Conservation (phyloP, 1,140 invertebrate species). For the Papilio dardanus region DNA sequence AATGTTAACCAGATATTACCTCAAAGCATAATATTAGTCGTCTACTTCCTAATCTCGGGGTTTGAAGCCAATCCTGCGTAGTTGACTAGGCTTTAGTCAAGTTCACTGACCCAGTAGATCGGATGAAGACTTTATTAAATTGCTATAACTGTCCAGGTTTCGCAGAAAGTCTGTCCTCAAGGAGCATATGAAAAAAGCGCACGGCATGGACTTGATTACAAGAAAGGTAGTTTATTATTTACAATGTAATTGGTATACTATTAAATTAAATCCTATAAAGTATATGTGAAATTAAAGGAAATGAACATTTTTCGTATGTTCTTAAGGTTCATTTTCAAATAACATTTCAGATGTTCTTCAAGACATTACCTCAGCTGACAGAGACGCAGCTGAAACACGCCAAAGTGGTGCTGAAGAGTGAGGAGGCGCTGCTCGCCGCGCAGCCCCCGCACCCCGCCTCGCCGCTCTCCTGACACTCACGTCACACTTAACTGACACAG, state of each 20-base stretch:
- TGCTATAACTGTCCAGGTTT: slow-evolving; percentile 51
- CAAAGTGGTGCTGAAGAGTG: slow-evolving; percentile 56
- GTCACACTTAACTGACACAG: not conserved
- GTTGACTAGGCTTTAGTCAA: too few relatives aligned
- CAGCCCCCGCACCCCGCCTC: not conserved
- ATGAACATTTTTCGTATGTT: not conserved
- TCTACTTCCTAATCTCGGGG: too few relatives aligned
- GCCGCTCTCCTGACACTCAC: too few relatives aligned
- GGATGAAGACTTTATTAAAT: not conserved
- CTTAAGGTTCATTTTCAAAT: not conserved
- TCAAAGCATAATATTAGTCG: too few relatives aligned
- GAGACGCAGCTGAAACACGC: slow-evolving; percentile 57
- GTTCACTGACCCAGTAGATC: too few relatives aligned
- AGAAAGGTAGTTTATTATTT: slow-evolving; percentile 56
- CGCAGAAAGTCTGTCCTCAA: slow-evolving; percentile 66
- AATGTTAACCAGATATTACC: too few relatives aligned
- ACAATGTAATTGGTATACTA: not conserved
- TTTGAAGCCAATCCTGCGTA: too few relatives aligned
- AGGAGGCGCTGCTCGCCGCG: slow-evolving; percentile 36
- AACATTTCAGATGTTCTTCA: slow-evolving; percentile 71
- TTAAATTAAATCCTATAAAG: not conserved
- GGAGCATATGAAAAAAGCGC: slow-evolving; percentile 64
- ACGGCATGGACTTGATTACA: slow-evolving; percentile 68
- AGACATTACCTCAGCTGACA: slow-evolving; percentile 57
- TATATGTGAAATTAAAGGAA: too few relatives aligned